Evolutionary conservation across 1,140 invertebrate genomes (phyloP).

Genomic region (Ceratina japonica): DNA sequence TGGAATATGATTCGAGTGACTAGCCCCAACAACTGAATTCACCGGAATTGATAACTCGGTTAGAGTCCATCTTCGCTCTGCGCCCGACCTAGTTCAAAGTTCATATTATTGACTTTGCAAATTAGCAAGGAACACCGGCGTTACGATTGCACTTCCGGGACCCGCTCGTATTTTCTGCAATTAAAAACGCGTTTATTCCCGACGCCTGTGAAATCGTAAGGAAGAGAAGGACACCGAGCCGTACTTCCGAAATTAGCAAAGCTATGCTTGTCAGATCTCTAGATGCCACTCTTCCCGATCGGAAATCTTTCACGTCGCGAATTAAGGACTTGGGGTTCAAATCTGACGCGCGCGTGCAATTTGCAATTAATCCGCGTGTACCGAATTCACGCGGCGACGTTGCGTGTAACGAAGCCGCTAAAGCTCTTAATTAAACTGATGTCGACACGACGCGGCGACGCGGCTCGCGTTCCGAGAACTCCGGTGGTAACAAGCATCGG

Average conservation of each 20-base stretch:
- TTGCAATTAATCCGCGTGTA: no score
- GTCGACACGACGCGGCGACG: not conserved
- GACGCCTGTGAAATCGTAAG: not conserved
- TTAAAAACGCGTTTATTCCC: not conserved
- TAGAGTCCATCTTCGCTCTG: slow-evolving; percentile 17
- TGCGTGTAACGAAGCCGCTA: slow-evolving; percentile 7
- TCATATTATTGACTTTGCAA: slow-evolving; percentile 23
- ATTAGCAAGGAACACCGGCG: slow-evolving; percentile 9
- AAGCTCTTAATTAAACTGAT: slow-evolving; percentile 36
- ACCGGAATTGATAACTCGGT: slow-evolving; percentile 31
- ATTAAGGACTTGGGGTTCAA: no score
- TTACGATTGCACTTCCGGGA: not conserved
- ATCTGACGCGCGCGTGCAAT: no score
- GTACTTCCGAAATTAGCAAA: no score
- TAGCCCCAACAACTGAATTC: slow-evolving; percentile 4
- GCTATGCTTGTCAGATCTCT: no score
- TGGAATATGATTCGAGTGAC: slow-evolving; percentile 5
- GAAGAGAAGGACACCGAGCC: no score
- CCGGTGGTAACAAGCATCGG: not conserved
- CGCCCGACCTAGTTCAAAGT: slow-evolving; percentile 29
- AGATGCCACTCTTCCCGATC: no score
- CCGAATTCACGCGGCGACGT: not conserved
- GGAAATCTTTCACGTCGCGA: no score
- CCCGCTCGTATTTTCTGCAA: not conserved
- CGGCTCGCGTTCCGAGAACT: no score